These are phyloP conservation scores for Drosophila affinis DNA, from an alignment of 2,888 invertebrate species.

Conservation along the genomic window DNA sequence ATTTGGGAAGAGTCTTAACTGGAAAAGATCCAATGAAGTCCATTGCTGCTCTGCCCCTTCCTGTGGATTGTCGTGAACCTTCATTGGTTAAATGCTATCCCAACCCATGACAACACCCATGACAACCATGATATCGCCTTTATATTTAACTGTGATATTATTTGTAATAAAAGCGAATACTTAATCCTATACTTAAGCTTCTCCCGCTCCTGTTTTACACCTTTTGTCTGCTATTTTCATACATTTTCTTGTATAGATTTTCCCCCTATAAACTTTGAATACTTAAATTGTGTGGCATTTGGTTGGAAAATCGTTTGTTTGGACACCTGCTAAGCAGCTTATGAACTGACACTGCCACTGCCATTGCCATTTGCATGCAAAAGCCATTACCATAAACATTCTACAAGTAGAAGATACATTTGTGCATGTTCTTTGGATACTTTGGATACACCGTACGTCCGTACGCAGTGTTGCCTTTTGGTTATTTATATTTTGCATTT, in stretches of 20 bases:
- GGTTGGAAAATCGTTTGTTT: neutral
- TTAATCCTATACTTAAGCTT: no score
- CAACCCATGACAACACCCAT: no score
- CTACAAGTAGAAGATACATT: neutral
- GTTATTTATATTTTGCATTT: slow-evolving; percentile 24
- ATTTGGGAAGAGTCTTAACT: no score
- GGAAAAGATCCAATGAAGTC: no score
- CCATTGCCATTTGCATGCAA: slow-evolving; percentile 9
- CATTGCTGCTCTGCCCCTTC: no score
- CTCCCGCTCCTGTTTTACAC: no score
- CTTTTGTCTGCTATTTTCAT: neutral
- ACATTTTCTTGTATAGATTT: neutral
- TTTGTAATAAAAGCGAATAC: no score
- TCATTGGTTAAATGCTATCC: no score
- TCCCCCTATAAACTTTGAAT: neutral
- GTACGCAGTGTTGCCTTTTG: slow-evolving; percentile 4
- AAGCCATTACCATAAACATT: slow-evolving; percentile 21
- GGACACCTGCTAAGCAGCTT: slow-evolving; percentile 21
- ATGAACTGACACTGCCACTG: slow-evolving; percentile 9
- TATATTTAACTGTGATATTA: no score
- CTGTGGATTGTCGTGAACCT: no score
- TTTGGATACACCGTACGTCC: neutral
- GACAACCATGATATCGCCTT: no score
- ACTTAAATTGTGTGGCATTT: slow-evolving; percentile 4
- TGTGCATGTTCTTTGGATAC: neutral